Evolutionary conservation across 35 echinoderm and acorn worm genomes (phyloP).

Genomic region (Amphiura filiformis): DNA sequence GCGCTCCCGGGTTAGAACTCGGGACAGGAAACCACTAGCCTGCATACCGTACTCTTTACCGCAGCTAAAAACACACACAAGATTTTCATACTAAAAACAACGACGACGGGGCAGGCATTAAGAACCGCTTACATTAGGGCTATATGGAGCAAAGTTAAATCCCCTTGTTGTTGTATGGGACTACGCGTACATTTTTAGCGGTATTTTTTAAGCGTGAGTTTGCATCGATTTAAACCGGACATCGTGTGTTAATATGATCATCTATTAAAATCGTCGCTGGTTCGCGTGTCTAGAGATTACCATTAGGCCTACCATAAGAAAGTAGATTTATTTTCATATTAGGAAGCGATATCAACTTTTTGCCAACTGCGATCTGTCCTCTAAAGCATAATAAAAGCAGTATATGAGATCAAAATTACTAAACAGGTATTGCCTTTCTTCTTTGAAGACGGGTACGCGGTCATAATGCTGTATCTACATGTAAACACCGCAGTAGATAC

Average conservation of each 20-base stretch:
- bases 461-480: too few species aligned
- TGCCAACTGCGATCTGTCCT: too few species aligned
- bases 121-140: neutral
- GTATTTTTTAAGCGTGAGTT: neutral
- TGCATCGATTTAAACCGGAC: neutral
- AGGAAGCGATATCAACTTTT: too few species aligned
- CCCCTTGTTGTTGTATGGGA: neutral
- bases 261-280: neutral
- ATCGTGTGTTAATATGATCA: neutral
- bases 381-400: too few species aligned
- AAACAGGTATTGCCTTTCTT: too few species aligned
- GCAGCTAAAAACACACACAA: neutral
- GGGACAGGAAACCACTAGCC: slow-evolving; percentile 8
- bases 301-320: neutral
- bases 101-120: neutral
- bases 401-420: too few species aligned
- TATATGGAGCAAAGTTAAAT: neutral
- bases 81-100: neutral
- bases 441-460: too few species aligned
- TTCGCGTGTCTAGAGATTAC: neutral
- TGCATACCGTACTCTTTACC: neutral
- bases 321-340: too few species aligned
- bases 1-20: neutral
- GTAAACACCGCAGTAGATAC: too few species aligned
- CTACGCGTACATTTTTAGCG: neutral